Percentiles rank a stretch among this genome's conserved stretches.
Conservation (phyloP, 2,113 vertebrate species). For the Lophius piscatorius region DNA sequence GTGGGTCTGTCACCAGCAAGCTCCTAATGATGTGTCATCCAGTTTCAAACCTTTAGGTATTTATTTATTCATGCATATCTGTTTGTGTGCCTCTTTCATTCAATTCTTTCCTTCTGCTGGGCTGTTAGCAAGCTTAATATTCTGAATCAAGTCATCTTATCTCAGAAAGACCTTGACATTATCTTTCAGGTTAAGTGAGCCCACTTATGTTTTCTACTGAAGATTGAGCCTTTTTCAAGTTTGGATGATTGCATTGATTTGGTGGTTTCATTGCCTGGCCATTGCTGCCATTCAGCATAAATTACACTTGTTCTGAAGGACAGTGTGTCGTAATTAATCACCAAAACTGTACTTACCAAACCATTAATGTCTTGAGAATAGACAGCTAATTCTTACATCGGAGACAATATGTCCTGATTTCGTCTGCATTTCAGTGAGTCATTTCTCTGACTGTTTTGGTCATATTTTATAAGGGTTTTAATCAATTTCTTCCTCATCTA, state of each 20-base stretch:
- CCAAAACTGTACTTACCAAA: constrained; percentile 43
- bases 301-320: constrained; percentile 46
- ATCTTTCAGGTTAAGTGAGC: no score
- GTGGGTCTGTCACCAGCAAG: constrained; percentile 55
- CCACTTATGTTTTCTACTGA: not conserved
- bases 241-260: constrained; percentile 62
- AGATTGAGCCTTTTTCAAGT: constrained; percentile 23
- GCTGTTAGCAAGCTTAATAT: constrained; percentile 11
- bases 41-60: constrained; percentile 46
- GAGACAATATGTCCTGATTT: constrained; percentile 53
- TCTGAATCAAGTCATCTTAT: no score
- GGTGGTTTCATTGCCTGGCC: constrained; percentile 46
- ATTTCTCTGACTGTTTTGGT: constrained; percentile 55
- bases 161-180: no score
- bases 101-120: constrained; percentile 19
- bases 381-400: constrained; percentile 61
- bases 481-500: constrained; percentile 12
- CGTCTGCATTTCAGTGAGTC: constrained; percentile 52
- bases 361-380: constrained; percentile 67
- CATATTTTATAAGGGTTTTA: constrained; percentile 42
- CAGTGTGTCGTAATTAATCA: constrained; percentile 58
- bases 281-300: constrained; percentile 52
- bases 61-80: constrained; percentile 63
- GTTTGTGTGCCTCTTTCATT: constrained; percentile 62
- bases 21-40: constrained; percentile 53